Evolutionary conservation across 2,888 invertebrate genomes (phyloP).

Genomic region (Pharmacophagus antenor): DNA sequence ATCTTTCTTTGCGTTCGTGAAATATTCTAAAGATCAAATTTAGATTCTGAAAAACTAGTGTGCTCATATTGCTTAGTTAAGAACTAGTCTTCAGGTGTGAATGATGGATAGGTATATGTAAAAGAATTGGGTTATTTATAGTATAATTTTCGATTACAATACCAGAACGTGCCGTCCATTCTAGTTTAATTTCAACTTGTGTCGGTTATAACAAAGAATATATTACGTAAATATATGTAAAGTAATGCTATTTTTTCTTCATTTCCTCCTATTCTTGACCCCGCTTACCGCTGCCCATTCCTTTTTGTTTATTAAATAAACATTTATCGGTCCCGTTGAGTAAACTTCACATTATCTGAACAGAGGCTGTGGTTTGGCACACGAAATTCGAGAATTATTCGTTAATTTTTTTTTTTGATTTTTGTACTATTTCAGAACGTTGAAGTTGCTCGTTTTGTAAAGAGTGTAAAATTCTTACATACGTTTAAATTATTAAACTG

Average conservation of each 20-base stretch:
- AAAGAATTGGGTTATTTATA: too few relatives aligned
- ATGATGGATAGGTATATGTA: too few relatives aligned
- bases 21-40: background rate
- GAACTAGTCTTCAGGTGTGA: conserved; percentile 18
- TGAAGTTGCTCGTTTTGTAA: conserved; percentile 17
- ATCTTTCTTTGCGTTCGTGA: too few relatives aligned
- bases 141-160: too few relatives aligned
- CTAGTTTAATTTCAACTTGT: background rate
- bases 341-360: conserved; percentile 37
- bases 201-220: background rate
- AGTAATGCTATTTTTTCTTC: background rate
- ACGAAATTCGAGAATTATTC: conserved; percentile 49
- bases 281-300: conserved; percentile 61
- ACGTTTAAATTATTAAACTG: conserved; percentile 32
- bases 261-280: conserved; percentile 13
- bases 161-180: too few relatives aligned
- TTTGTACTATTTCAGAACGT: conserved; percentile 61
- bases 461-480: conserved; percentile 19
- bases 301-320: conserved; percentile 33
- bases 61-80: conserved; percentile 41
- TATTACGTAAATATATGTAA: background rate
- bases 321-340: conserved; percentile 40
- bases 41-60: conserved; percentile 39
- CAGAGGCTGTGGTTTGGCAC: conserved; percentile 67
- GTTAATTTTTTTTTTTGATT: conserved; percentile 38